Conservation (phyloP, 2,888 invertebrate species). For the Apamea crenata region DNA sequence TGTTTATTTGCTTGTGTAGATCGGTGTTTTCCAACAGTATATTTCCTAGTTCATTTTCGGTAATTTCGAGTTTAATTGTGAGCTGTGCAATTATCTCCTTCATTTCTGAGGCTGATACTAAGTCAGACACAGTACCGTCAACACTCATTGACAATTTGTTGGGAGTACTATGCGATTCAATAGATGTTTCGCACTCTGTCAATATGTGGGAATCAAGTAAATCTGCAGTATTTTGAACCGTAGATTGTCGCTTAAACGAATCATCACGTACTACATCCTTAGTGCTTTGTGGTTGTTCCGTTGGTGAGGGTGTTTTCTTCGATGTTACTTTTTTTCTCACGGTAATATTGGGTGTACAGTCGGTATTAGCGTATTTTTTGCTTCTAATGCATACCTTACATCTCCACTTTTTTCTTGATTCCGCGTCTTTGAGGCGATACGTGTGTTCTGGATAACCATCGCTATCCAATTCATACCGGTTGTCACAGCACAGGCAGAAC, state of each 20-base stretch:
- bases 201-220: conserved; percentile 24
- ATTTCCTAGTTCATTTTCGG: not conserved
- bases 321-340: conserved; percentile 10
- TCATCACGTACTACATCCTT: not conserved
- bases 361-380: conserved; percentile 7
- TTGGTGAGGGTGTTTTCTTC: not conserved
- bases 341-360: conserved; percentile 2
- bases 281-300: not conserved
- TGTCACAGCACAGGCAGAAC: too few relatives aligned
- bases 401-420: not conserved
- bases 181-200: conserved; percentile 19
- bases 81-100: not conserved
- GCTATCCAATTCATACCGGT: too few relatives aligned
- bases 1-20: not conserved
- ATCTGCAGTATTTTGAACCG: conserved; percentile 6
- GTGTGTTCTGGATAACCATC: too few relatives aligned
- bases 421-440: conserved; percentile 23
- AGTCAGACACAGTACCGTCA: too few relatives aligned
- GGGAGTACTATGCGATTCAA: conserved; percentile 13
- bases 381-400: conserved; percentile 5
- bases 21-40: not conserved
- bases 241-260: not conserved
- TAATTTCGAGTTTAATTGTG: not conserved
- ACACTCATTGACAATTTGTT: conserved; percentile 22
- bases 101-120: not conserved